phyloP scores from a whole-genome alignment of 1,140 invertebrate genomes.

The Calliphora vicina region DNA sequence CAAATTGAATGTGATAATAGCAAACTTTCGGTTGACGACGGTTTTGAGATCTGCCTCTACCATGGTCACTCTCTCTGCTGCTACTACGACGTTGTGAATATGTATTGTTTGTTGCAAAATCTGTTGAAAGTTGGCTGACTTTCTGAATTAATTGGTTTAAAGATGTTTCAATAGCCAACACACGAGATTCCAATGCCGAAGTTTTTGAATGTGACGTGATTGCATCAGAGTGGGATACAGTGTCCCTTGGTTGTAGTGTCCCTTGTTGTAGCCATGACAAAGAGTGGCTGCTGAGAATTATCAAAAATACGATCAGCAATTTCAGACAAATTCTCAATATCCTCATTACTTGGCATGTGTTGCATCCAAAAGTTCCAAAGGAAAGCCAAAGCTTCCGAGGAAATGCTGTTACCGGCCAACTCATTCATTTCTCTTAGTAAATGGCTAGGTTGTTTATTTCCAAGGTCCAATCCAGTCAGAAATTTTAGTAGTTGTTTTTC shows the following conservation, averaged over 20 bases:
- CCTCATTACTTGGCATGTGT: slow-evolving; percentile 35
- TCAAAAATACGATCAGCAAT: slow-evolving; percentile 54
- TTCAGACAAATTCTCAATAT: slow-evolving; percentile 49
- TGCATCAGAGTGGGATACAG: background rate
- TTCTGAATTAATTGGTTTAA: slow-evolving; percentile 61
- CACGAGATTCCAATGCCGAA: slow-evolving; percentile 63
- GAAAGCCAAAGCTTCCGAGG: background rate
- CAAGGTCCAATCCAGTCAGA: background rate
- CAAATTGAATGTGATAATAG: background rate
- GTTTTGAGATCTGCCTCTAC: background rate
- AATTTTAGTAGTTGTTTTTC: background rate
- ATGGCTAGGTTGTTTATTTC: background rate
- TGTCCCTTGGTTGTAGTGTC: background rate
- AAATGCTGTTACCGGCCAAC: background rate
- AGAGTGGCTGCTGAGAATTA: slow-evolving; percentile 61
- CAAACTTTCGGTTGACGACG: background rate
- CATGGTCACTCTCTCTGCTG: background rate
- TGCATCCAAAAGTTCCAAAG: background rate
- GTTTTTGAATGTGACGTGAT: background rate
- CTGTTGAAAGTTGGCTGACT: background rate
- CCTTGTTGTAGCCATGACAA: slow-evolving; percentile 52
- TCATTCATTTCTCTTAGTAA: background rate
- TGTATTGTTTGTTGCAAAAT: background rate
- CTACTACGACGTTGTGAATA: background rate
- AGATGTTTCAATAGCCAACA: slow-evolving; percentile 59